Evolutionary conservation across 1,140 invertebrate species (phyloP).

Genomic region (Coenobita brevimanus): DNA sequence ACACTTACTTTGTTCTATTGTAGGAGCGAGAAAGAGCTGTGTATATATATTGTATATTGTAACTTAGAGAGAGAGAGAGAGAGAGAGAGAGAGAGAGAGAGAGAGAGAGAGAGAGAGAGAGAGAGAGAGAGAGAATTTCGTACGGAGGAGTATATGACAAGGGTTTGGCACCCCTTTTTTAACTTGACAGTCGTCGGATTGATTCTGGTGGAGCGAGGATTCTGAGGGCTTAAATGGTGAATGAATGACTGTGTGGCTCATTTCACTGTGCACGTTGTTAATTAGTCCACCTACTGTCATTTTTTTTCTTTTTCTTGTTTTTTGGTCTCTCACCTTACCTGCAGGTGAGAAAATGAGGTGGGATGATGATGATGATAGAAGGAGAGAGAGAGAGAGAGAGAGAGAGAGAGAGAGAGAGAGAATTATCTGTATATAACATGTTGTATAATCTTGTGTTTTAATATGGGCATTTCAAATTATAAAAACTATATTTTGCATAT

Average conservation of each 20-base stretch:
- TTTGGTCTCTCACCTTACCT: background rate
- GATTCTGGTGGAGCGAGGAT: too few species aligned
- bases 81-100: constrained; percentile 20
- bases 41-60: background rate
- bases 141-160: too few species aligned
- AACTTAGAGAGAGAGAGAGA: background rate
- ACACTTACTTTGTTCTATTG: background rate
- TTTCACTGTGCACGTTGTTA: too few species aligned
- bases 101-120: constrained; percentile 22
- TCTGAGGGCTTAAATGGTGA: too few species aligned
- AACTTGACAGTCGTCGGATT: too few species aligned
- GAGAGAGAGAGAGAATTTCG: constrained; percentile 2
- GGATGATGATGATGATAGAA: background rate
- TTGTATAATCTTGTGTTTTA: too few species aligned
- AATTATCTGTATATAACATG: too few species aligned
- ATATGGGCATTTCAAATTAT: too few species aligned
- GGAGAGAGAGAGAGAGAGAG: background rate
- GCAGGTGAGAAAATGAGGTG: background rate
- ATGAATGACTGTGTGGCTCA: too few species aligned
- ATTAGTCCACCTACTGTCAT: background rate
- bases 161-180: too few species aligned
- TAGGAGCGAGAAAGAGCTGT: background rate
- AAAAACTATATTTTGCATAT: too few species aligned
- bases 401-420: background rate
- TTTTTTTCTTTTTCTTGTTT: background rate